These are phyloP conservation scores for Thelaira solivaga DNA, from an alignment of 2,888 invertebrate species.

Conservation along the genomic window DNA sequence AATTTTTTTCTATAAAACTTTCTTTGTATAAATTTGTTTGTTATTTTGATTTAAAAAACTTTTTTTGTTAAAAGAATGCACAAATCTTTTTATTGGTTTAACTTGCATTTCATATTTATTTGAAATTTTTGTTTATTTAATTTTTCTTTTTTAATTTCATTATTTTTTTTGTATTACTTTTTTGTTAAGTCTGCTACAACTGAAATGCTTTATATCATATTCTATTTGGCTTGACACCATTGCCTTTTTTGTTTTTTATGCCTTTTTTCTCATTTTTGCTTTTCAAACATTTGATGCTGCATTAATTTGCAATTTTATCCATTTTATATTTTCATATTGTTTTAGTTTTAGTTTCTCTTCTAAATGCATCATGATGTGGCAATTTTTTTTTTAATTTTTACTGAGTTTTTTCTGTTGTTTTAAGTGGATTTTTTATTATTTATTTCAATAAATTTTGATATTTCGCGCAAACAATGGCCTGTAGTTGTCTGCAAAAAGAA, in stretches of 20 bases:
- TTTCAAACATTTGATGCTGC: constrained; percentile 17
- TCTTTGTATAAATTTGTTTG: neutral
- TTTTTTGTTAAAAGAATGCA: constrained; percentile 17
- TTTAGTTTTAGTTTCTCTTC: constrained; percentile 3
- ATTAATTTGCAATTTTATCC: constrained; percentile 33
- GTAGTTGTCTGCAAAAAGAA: constrained; percentile 30
- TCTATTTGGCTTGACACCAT: constrained; percentile 54
- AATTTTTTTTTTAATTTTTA: constrained; percentile 20
- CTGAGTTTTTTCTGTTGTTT: neutral
- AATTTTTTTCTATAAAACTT: too few relatives aligned
- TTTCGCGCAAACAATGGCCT: constrained; percentile 14
- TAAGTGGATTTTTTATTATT: constrained; percentile 12
- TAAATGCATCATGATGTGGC: neutral
- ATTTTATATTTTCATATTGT: constrained; percentile 14
- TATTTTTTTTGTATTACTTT: constrained; percentile 12
- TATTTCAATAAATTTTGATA: constrained; percentile 24
- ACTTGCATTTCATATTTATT: constrained; percentile 10
- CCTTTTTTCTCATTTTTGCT: constrained; percentile 16
- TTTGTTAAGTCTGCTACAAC: constrained; percentile 26
- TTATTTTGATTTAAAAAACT: neutral
- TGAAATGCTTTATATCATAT: constrained; percentile 61
- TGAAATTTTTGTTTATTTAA: constrained; percentile 4
- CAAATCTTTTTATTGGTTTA: neutral
- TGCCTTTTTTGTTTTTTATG: constrained; percentile 30
- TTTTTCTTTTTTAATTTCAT: constrained; percentile 42